Base-by-base conservation (phyloP, 2,888 invertebrate genomes). In the Iphiclides podalirius region DNA sequence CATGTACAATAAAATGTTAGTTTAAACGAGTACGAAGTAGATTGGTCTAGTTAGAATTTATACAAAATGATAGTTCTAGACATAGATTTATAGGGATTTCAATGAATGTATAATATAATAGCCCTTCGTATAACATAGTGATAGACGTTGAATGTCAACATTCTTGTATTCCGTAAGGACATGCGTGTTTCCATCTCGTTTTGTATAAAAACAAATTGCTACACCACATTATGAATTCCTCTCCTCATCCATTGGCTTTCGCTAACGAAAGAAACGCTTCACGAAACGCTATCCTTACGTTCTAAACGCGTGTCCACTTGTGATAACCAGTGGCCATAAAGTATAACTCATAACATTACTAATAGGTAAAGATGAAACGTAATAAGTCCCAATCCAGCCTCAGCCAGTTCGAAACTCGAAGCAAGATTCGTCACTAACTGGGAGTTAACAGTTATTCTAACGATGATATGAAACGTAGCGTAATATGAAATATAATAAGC, bases 1-100 rank as follows among this genome's bases (percentile, higher is more conserved):
- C 82, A 80, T 87, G 86, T 87, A 88, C 84, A 86, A 84, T 85
- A 76, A 82, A 84, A 85, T 79, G 84, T 82, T 87, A 86, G 87
- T 80, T 61, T 82, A 83, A 72, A 77, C 73, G 73, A 78, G 70
- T 79, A 78, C 72, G 67, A 72, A 60, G 79, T 84, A 80, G 79
- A 70, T 67, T 63, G 67, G 69, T 67, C 63, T 84, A 86, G 79
- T 74, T 87, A 87, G 87, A 85, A 78, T 87, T 87, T 87, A 85
- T 87, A 87, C 87, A 85, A 79, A 80, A 79, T 78, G 69, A 28
- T 81, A 84, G 79, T 55, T 70, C 61, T 82, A 83, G 80, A 56
- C 57, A 70, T 80, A 82, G 81, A 75, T 75, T 79, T 75, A 76
- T 83, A 81, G 81, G 70, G 69, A 70, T 75, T 78, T 76, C 63